Base-by-base conservation (phyloP, 2,888 invertebrate species). In the Schizotus pectinicornis region DNA sequence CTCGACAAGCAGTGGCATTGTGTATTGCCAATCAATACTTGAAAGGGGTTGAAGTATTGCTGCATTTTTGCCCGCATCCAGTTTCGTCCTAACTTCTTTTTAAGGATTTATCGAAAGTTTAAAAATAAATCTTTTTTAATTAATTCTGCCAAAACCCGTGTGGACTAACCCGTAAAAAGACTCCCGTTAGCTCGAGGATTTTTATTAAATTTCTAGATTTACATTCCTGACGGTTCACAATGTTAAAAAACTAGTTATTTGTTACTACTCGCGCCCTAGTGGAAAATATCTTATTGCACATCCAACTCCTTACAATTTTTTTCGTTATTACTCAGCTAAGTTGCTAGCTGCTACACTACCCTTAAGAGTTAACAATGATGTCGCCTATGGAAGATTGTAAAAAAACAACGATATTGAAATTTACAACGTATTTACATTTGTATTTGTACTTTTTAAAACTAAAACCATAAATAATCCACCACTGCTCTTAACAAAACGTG, bases 401-500 rank as follows among this genome's bases (percentile, higher is more conserved):
- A 54, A 47, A 53, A 54, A 54, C 47, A 54, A 54, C 47, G 54
- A 41, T 2, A 22, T 22, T 22, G 22, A 5, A 41, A 35, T 54
- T 54, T 52, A 45, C 35, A 57, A 48, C 47, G 41, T 52, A 57
- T 56, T 13, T 79, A 66, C 76, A 75, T 67, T 79, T 76, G 69
- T 72, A 77, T 75, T 80, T 63, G 63, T 80, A 69, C 80, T 80
- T 74, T 57, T 65, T 55, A 38, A 51, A 58, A 57, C 48, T 47
- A 61, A 60, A 49, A 49, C 45, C 53, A 53, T 52, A 57, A 51
- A 57, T 57, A 58, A 51, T 46, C 33, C 7, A 13, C 51, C 49
- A 47, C 34, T 47, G 22, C 12, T 42, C n/a, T 5, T 32, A 55
- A 37, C 48, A 48, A 56, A 50, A 38, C 32, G 22, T 31, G 11